phyloP scores from a whole-genome alignment of 2,888 invertebrate genomes.

The Trichopoda pennipes region DNA sequence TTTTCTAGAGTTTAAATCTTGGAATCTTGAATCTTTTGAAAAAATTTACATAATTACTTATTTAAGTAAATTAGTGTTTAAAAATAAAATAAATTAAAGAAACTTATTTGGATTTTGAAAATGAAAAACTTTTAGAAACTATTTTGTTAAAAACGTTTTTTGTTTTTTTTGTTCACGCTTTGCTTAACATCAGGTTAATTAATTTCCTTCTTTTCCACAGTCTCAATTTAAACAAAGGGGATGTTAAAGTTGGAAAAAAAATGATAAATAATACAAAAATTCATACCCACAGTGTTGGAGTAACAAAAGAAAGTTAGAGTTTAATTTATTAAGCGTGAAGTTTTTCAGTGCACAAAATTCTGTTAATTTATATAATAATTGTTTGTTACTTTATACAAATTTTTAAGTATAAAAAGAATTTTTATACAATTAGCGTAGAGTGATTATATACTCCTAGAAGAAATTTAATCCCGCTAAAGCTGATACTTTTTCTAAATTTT shows the following conservation, averaged over 20 bases:
- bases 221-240: constrained; percentile 29
- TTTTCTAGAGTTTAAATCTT: constrained; percentile 5
- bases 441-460: too few relatives aligned
- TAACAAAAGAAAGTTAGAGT: constrained; percentile 60
- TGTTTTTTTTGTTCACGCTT: constrained; percentile 72
- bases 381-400: constrained; percentile 40
- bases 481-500: too few relatives aligned
- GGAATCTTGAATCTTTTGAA: constrained; percentile 18
- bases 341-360: constrained; percentile 66
- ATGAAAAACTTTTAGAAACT: constrained; percentile 15
- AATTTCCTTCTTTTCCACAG: constrained; percentile 73
- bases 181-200: constrained; percentile 79
- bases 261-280: constrained; percentile 15
- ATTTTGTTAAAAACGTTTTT: not conserved
- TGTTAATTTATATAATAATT: constrained; percentile 67
- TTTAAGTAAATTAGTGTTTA: constrained; percentile 62
- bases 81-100: constrained; percentile 50
- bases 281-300: not conserved
- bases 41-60: constrained; percentile 67
- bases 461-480: too few relatives aligned
- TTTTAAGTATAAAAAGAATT: not conserved
- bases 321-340: constrained; percentile 68
- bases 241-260: constrained; percentile 32
- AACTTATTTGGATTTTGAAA: constrained; percentile 47
- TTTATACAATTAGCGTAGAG: too few relatives aligned